Percentiles rank a stretch among this genome's conserved stretches.
phyloP scores from a whole-genome alignment of 1,140 invertebrate genomes.

The Armadillidium nasatum region DNA sequence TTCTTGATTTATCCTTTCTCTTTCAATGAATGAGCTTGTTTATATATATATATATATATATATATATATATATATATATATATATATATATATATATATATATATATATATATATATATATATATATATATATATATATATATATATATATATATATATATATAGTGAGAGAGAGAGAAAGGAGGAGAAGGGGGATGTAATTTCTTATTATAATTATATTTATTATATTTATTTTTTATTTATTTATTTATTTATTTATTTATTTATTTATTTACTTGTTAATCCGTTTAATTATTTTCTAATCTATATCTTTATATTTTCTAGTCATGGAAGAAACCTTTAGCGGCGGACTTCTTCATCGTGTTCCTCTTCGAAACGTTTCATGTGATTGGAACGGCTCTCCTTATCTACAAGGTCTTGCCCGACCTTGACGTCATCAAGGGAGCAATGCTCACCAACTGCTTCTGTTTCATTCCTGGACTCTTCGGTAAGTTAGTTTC shows the following conservation, averaged over 20 bases:
- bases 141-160: slow-evolving; percentile 21
- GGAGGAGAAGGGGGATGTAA: neutral
- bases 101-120: slow-evolving; percentile 23
- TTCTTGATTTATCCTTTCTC: too few species aligned
- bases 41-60: slow-evolving; percentile 31
- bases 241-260: slow-evolving; percentile 4
- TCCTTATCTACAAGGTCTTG: slow-evolving; percentile 79
- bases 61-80: slow-evolving; percentile 7
- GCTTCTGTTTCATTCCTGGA: slow-evolving; percentile 80
- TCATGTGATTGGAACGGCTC: slow-evolving; percentile 75
- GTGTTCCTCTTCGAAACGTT: slow-evolving; percentile 77
- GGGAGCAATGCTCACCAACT: slow-evolving; percentile 89
- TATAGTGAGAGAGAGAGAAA: neutral
- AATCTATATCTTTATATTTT: neutral
- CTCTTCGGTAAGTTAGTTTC: slow-evolving; percentile 57
- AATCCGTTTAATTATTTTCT: neutral
- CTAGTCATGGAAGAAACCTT: slow-evolving; percentile 62
- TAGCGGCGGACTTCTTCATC: slow-evolving; percentile 60
- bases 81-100: slow-evolving; percentile 20
- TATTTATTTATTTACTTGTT: neutral
- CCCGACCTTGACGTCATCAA: slow-evolving; percentile 87
- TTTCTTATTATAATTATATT: too few species aligned
- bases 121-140: neutral
- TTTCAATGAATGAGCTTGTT: neutral
- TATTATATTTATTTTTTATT: too few species aligned